These are phyloP conservation scores for Nansenia antarctica DNA, from an alignment of 2,113 vertebrate species.

Conservation along the genomic window DNA sequence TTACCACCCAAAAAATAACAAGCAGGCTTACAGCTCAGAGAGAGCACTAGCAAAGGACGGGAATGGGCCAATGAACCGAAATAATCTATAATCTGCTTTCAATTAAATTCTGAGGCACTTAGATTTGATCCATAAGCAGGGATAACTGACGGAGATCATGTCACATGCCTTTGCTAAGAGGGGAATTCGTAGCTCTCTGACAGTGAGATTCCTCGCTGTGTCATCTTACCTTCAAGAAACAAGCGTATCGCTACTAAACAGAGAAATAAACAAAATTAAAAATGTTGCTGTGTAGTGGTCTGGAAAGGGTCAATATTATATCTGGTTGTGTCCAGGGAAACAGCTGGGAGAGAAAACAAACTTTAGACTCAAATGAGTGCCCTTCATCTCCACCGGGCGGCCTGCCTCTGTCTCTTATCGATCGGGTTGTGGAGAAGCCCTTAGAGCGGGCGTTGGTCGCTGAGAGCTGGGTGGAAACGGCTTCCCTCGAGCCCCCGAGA, in stretches of 20 bases:
- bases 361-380: conserved; percentile 15
- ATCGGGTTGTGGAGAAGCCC: conserved; percentile 25
- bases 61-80: background rate
- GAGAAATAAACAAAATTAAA: background rate
- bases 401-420: conserved; percentile 35
- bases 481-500: conserved; percentile 7
- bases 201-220: conserved; percentile 21
- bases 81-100: too few species aligned
- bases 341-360: background rate
- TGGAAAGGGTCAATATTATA: background rate
- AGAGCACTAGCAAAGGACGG: background rate
- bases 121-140: background rate
- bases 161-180: conserved; percentile 5
- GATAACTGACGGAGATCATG: background rate
- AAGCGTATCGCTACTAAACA: background rate
- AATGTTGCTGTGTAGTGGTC: background rate
- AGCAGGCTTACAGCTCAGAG: too few species aligned
- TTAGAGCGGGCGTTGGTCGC: conserved; percentile 11
- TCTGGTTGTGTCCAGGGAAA: background rate
- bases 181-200: conserved; percentile 36
- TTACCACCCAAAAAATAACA: too few species aligned
- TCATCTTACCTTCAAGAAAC: background rate
- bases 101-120: too few species aligned
- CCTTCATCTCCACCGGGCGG: conserved; percentile 22
- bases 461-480: conserved; percentile 6